A percentile compares a stretch with the other conserved stretches of the same genome.
These are phyloP conservation scores for Notechis scutatus DNA, from an alignment of 2,113 vertebrate genomes.

Conservation along the genomic window DNA sequence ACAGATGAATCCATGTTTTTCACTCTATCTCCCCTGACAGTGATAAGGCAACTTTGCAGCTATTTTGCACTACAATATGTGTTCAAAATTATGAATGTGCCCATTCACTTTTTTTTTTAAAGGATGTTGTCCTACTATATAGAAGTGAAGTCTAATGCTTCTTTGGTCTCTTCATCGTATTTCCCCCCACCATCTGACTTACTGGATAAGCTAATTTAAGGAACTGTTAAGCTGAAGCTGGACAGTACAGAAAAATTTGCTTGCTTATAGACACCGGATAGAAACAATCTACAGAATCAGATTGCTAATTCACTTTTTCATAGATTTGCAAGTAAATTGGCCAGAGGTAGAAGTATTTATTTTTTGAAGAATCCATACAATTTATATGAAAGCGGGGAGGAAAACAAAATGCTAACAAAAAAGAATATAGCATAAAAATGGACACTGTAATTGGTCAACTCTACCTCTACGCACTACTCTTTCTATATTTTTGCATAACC, in stretches of 20 bases:
- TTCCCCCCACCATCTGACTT: background rate
- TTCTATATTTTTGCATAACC: background rate
- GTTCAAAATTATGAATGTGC: background rate
- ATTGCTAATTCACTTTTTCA: background rate
- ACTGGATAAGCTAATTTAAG: background rate
- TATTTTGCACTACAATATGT: background rate
- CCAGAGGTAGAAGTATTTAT: conserved; percentile 7
- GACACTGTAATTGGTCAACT: background rate
- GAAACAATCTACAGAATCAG: conserved; percentile 7
- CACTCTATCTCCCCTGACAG: background rate
- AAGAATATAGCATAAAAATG: conserved; percentile 3
- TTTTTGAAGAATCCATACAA: conserved; percentile 30
- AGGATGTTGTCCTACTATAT: background rate
- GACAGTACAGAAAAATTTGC: background rate
- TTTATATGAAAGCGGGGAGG: background rate
- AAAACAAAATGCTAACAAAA: background rate
- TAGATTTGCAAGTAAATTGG: background rate
- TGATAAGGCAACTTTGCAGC: background rate
- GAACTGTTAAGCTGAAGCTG: background rate
- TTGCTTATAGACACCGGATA: background rate
- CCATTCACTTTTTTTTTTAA: too few relatives aligned
- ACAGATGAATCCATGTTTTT: background rate
- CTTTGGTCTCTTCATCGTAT: background rate
- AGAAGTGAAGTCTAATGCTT: background rate
- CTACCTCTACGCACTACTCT: conserved; percentile 12